Evolutionary conservation across 30 jellyfish, hydroid and myxozoan species (phyloP).

Genomic region (Catostylus mosaicus): DNA sequence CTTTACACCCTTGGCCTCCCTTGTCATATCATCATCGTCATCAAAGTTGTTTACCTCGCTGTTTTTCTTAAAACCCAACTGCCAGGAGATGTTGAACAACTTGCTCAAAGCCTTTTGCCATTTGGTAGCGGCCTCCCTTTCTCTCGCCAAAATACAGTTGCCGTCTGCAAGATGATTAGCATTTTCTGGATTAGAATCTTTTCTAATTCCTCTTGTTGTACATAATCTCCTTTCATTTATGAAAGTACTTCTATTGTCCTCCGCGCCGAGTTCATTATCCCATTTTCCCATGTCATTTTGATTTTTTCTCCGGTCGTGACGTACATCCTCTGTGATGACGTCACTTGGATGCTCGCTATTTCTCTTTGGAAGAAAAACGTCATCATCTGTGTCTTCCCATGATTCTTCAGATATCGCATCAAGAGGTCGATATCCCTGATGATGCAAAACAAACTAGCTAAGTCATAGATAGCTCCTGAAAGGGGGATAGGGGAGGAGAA

Average conservation of each 20-base stretch:
- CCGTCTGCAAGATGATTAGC: neutral
- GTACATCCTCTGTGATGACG: neutral
- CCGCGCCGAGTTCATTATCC: neutral
- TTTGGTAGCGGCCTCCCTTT: neutral
- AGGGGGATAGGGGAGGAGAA: too few relatives aligned
- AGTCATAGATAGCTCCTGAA: too few relatives aligned
- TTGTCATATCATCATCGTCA: neutral
- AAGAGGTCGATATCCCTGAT: neutral
- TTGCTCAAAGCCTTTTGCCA: neutral
- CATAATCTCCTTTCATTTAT: neutral
- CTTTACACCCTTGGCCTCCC: neutral
- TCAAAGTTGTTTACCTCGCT: neutral
- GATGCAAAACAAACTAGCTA: too few relatives aligned
- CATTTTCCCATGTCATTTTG: neutral
- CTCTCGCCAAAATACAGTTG: neutral
- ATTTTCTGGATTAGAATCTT: neutral
- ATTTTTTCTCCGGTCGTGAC: neutral
- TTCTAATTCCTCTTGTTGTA: neutral
- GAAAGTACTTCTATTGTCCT: neutral
- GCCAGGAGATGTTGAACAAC: neutral
- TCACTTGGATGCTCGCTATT: neutral
- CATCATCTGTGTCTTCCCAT: neutral
- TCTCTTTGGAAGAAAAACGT: neutral
- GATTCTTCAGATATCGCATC: neutral
- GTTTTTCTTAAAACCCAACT: neutral